Percentiles rank a stretch among this genome's conserved stretches.
phyloP scores from a whole-genome alignment of 2,113 vertebrate genomes.

The Brachypteracias leptosomus region DNA sequence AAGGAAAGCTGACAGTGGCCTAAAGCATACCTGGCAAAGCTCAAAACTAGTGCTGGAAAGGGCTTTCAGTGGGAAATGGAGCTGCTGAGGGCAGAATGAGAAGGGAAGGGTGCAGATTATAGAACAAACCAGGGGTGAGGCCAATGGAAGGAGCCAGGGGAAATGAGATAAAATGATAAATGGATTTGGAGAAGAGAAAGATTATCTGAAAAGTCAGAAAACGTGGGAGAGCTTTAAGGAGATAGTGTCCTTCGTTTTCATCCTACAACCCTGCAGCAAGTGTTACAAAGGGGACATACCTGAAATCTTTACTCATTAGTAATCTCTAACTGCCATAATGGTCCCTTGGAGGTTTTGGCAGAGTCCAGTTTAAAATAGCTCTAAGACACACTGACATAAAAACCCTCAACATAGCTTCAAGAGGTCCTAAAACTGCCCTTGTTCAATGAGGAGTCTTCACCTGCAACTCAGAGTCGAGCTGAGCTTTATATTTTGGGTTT shows the following conservation, averaged over 20 bases:
- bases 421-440: not conserved
- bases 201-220: conserved; percentile 27
- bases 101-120: not conserved
- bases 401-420: not conserved
- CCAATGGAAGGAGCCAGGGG: not conserved
- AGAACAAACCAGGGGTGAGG: not conserved
- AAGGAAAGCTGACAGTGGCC: conserved; percentile 43
- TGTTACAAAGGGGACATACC: not conserved
- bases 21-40: not conserved
- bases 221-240: not conserved
- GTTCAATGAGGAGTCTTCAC: not conserved
- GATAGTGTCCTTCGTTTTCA: conserved; percentile 2
- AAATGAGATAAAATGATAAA: conserved; percentile 19
- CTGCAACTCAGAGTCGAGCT: not conserved
- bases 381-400: not conserved
- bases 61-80: conserved; percentile 1
- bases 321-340: conserved; percentile 13
- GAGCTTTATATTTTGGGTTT: not conserved
- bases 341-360: not conserved
- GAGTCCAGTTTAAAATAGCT: conserved; percentile 9
- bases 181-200: not conserved
- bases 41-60: not conserved
- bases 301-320: conserved; percentile 25
- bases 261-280: not conserved
- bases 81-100: not conserved